Evolutionary conservation across 2,113 vertebrate genomes (phyloP), one percentile per base, ranked within the genome.

Genomic region (Neofelis nebulosa): DNA sequence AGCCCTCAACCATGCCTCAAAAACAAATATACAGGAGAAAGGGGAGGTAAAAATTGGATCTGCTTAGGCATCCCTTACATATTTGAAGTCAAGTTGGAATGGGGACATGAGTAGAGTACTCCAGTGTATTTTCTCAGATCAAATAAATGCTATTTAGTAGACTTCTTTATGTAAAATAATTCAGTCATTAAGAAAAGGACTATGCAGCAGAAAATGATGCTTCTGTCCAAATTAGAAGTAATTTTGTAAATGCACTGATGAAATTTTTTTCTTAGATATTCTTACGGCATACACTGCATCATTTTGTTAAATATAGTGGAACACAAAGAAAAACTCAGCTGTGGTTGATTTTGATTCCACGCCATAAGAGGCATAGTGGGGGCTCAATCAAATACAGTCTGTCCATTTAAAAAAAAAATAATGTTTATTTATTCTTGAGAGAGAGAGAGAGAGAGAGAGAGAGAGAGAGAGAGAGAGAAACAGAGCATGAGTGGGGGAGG

Each of bases 321-420:
- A 18, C 63, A 55, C 1, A 14, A 66, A 96, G 96, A 89, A 93
- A 97, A 98, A 73, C 85, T 96, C 55, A 33, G 66, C 95, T 82
- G 36, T 14, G 33, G 80, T 5, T 2, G 0, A 91, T 78, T 98
- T 93, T 94, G 89, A 94, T 69, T 81, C 90, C 4, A 31, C 41
- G 23, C 33, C 68, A 66, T 8, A 38, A 71, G 21, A 80, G 68
- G 41, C 52, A 80, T 0, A 0, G 36, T 33, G 27, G 4, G 15
- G n/a, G 36, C 13, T 27, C 66, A 55, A 48, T 76, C 76, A 68
- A 61, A 84, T 7, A 48, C 3, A 74, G 74, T 9, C 74, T 78
- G 41, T 48, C 41, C 74, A 61, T 61, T 57, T 9, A 9, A 61
- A 61, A 61, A 52, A 55, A 55, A 25, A 7, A 7, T 21, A 57